phyloP scores from a whole-genome alignment of 1,140 invertebrate genomes.

The Drosophila watanabei region DNA sequence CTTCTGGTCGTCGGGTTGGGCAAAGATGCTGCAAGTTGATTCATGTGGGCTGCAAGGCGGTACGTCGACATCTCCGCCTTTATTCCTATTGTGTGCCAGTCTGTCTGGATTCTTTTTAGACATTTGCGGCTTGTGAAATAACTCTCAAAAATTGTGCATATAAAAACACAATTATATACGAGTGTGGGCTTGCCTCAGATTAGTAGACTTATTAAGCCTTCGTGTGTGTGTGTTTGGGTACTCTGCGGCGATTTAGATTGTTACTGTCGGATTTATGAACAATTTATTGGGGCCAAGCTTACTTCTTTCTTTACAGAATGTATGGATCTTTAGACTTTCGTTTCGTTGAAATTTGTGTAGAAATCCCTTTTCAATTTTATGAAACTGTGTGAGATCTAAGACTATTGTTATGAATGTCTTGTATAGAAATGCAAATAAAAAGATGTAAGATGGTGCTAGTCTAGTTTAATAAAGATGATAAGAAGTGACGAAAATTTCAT shows the following conservation, averaged over 20 bases:
- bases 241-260: constrained; percentile 47
- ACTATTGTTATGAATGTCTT: not conserved
- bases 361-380: not conserved
- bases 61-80: constrained; percentile 45
- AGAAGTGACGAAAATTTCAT: not conserved
- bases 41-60: too few species aligned
- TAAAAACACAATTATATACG: not conserved
- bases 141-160: constrained; percentile 19
- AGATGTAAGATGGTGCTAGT: not conserved
- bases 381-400: not conserved
- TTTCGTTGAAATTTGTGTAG: not conserved
- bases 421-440: not conserved
- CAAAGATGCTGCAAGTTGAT: too few species aligned
- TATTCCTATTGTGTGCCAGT: constrained; percentile 58
- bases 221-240: constrained; percentile 13
- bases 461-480: too few species aligned
- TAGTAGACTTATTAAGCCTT: constrained; percentile 61
- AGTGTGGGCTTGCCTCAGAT: constrained; percentile 38
- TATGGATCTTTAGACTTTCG: not conserved
- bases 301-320: constrained; percentile 21
- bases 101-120: constrained; percentile 47
- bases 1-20: too few species aligned
- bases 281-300: constrained; percentile 61
- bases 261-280: constrained; percentile 52
- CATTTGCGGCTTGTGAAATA: constrained; percentile 32